Base-by-base conservation (phyloP, 2,113 vertebrate genomes). In the Zosterops pallidus region DNA sequence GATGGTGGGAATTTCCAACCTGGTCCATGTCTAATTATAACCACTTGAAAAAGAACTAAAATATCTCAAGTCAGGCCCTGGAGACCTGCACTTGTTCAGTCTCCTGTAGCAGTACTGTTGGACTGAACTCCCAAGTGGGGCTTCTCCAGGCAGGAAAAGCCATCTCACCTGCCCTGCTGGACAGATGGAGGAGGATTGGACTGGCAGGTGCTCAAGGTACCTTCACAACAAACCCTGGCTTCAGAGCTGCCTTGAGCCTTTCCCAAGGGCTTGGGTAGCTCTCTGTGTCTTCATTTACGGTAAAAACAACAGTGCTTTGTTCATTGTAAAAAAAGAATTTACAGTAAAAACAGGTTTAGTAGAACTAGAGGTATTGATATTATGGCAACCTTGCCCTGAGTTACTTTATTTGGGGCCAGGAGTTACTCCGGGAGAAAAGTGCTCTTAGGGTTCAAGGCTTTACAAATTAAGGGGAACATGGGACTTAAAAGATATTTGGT, bases 1-100 rank as follows among this genome's bases (percentile, higher is more conserved):
- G 81, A 85, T 26, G 47, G 70, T 72, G 78, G 84, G 78, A 95
- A 89, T 92, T 95, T 94, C 86, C 44, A 84, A 14, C 62, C 42
- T n/a, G 35, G 52, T n/a, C 76, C 67, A 2, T 65, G 67, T 53
- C 78, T 87, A 72, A 82, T 89, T 56, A 69, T 85, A 87, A 44
- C 26, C 42, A 65, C 9, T 90, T 63, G 69, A 82, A 41, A 88
- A 76, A 86, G 47, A 78, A 53, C 46, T 78, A 13, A 62, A 79
- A 62, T 69, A 76, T 46, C 88, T 80, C n/a, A 44, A 11, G 16
- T 83, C 71, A 39, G 28, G 52, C 53, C 56, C 59, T 67, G 17
- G 22, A 94, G 56, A 70, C 6, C 52, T 74, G 46, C 52, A 71
- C 49, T 93, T 62, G 31, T 16, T 89, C 29, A 60, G 35, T 10